Percentiles rank a stretch among this genome's conserved stretches.
Conservation (phyloP, 1,140 invertebrate species). For the Polypedilum vanderplanki region DNA sequence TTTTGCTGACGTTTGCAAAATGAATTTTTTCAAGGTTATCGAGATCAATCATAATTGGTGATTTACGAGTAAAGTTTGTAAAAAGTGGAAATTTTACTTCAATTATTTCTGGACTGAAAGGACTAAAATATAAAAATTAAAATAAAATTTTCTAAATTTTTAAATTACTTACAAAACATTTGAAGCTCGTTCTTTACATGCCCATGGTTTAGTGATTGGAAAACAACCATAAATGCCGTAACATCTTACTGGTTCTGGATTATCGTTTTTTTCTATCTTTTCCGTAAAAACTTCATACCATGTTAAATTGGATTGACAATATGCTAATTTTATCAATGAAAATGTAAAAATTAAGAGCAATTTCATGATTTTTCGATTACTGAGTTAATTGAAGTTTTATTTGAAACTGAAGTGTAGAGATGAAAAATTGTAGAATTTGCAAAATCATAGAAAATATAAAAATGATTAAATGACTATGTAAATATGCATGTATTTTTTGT, state of each 20-base stretch:
- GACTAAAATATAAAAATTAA: conserved; percentile 45
- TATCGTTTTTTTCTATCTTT: conserved; percentile 38
- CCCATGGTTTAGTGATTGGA: conserved; percentile 69
- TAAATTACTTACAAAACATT: conserved; percentile 47
- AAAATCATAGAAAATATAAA: too few species aligned
- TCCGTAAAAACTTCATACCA: conserved; percentile 35
- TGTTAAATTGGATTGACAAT: too few species aligned
- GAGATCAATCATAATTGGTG: conserved; percentile 54
- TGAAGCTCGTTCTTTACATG: conserved; percentile 65
- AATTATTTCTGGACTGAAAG: conserved; percentile 52
- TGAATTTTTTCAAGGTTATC: conserved; percentile 54
- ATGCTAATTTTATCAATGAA: too few species aligned
- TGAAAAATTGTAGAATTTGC: too few species aligned
- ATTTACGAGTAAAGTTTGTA: conserved; percentile 47
- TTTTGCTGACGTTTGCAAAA: conserved; percentile 51
- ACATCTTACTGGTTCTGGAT: conserved; percentile 50
- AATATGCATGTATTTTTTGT: too few species aligned
- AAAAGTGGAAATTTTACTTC: conserved; percentile 51
- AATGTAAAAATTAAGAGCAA: too few species aligned
- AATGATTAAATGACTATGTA: too few species aligned
- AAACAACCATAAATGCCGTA: conserved; percentile 78
- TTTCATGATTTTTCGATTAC: too few species aligned
- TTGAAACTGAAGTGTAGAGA: too few species aligned
- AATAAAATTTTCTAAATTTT: not conserved
- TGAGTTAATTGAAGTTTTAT: too few species aligned